Base-by-base conservation (phyloP, 1,140 invertebrate species). In the Lordiphosa clarofinis region DNA sequence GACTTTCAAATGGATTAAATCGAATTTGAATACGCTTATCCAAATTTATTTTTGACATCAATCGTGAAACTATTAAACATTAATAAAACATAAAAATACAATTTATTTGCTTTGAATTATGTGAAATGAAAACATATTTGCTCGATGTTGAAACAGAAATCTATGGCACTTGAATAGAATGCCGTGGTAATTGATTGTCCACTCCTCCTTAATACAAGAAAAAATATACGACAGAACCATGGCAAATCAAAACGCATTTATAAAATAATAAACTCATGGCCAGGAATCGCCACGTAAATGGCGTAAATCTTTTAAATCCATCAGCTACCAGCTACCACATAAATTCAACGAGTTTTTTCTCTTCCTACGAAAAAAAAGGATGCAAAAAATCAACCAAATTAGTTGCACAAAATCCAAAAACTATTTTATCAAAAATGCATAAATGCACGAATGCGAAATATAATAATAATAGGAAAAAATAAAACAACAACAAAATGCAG, bases 371-470 rank as follows among this genome's bases (percentile, higher is more conserved):
- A 68, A 59, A 2, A 66, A 44, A 62, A 42, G n/a, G 44, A 39
- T 7, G 10, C 15, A 60, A 55, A 69, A 61, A 61, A 62, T 35
- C 35, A 13, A 31, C 49, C 54, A 82, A 84, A 82, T 82, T 82
- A 82, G 76, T 73, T 73, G 63, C 50, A 65, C 50, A 52, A 71
- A 76, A 84, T 73, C 59, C 62, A 76, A 81, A 76, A 84, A 76
- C 67, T 84, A 73, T 82, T 82, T 72, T 67, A 82, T 84, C 73
- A 82, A 82, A 82, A 82, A 82, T 82, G 59, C 73, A 82, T 82
- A 82, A 82, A 73, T 82, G 59, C 73, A 82, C 84, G 84, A 82
- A 73, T 66, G 49, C 21, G 56, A 52, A 75, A 54, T 56, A 68
- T 59, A 37, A 50, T 50, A 67, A 67, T 67, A 67, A 67, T 15